phyloP scores from a whole-genome alignment of 2,797 vertebrate species.

The Gallirallus australis region DNA sequence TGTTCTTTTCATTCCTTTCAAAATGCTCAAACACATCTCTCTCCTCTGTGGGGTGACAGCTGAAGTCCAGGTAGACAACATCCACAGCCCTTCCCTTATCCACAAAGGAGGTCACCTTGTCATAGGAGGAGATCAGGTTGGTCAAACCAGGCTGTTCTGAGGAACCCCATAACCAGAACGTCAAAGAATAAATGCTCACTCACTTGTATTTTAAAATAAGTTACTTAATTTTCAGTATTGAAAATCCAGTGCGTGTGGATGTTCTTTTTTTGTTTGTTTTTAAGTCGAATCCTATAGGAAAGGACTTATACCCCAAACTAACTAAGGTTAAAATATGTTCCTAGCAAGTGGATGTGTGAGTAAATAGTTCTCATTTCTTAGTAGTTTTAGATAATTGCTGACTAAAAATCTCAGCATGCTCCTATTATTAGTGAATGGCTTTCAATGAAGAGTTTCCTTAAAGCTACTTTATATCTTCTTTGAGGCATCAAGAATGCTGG shows the following conservation, averaged over 20 bases:
- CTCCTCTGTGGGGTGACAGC: too few species aligned
- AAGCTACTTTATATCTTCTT: not conserved
- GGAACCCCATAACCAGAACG: not conserved
- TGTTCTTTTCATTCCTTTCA: not conserved
- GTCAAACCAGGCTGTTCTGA: not conserved
- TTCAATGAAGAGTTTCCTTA: not conserved
- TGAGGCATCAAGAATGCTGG: not conserved
- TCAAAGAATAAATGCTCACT: not conserved
- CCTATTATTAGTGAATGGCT: not conserved
- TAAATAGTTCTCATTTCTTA: not conserved
- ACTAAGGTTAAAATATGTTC: not conserved
- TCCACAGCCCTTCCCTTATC: too few species aligned
- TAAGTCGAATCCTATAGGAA: not conserved
- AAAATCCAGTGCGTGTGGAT: too few species aligned
- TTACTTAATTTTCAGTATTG: not conserved
- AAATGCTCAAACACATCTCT: not conserved
- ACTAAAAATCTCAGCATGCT: not conserved
- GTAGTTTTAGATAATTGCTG: not conserved
- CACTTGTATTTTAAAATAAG: not conserved
- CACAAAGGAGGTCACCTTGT: too few species aligned
- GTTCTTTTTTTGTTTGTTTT: not conserved
- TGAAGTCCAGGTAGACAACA: too few species aligned
- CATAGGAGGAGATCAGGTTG: too few species aligned
- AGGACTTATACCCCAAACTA: not conserved
- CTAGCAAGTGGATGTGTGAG: not conserved